Percentiles rank a stretch among this genome's conserved stretches.
Evolutionary conservation across 37 sponge, comb jelly and placozoan genomes (phyloP).

Genomic region (Beroe forskalii): DNA sequence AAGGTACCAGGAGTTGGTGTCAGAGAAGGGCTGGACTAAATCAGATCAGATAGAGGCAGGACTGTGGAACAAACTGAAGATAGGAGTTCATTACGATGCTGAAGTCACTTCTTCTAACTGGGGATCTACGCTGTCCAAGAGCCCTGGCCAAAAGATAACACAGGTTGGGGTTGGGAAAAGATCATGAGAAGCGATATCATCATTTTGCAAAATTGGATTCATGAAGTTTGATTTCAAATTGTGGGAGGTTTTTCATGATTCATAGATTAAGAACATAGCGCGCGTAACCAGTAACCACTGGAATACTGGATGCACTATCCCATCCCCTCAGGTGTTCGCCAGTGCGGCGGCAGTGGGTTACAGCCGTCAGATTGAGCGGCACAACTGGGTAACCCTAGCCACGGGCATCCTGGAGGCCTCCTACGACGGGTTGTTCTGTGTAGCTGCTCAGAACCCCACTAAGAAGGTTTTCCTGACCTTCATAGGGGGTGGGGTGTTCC

Average conservation of each 20-base stretch:
- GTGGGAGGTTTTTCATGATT: too few relatives aligned
- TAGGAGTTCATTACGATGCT: conserved; percentile 48
- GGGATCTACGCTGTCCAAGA: not conserved
- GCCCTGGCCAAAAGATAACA: not conserved
- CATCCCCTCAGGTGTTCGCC: conserved; percentile 28
- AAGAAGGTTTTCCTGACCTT: conserved; percentile 43
- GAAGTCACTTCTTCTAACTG: conserved; percentile 11
- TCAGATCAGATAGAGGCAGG: not conserved
- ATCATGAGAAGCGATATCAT: too few relatives aligned
- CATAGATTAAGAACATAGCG: too few relatives aligned
- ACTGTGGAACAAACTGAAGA: conserved; percentile 42
- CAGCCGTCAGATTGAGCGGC: not conserved
- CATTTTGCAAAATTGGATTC: too few relatives aligned
- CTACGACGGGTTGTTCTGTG: conserved; percentile 5
- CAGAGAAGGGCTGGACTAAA: not conserved
- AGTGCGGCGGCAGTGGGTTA: conserved; percentile 60
- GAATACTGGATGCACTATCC: too few relatives aligned
- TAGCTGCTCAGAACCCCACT: not conserved
- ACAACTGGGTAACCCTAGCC: conserved; percentile 7
- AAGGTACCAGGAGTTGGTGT: not conserved
- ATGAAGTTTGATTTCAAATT: too few relatives aligned
- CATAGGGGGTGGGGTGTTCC: conserved; percentile 44
- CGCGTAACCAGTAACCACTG: too few relatives aligned
- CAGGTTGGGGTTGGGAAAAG: too few relatives aligned
- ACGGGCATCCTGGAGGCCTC: conserved; percentile 45